phyloP scores from a whole-genome alignment of 2,113 vertebrate species.

The Rhinichthys klamathensis region DNA sequence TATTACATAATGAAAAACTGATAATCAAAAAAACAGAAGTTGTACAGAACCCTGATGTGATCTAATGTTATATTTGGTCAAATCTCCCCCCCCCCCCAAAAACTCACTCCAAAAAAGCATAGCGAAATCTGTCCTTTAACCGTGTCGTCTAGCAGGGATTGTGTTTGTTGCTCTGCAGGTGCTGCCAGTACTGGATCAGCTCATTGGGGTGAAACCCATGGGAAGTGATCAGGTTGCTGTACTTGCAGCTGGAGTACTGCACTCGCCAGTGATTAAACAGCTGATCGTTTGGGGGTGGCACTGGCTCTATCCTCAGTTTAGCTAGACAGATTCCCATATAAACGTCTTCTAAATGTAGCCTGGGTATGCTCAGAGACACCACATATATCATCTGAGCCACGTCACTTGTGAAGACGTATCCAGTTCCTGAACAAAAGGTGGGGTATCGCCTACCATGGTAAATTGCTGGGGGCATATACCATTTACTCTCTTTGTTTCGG shows the following conservation, averaged over 20 bases:
- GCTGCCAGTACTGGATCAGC: constrained; percentile 94
- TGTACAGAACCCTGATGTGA: not conserved
- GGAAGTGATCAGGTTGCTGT: constrained; percentile 96
- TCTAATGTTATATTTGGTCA: not conserved
- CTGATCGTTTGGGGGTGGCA: constrained; percentile 88
- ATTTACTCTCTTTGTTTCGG: constrained; percentile 93
- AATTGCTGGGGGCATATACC: constrained; percentile 93
- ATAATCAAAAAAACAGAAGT: not conserved
- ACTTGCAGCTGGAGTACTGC: constrained; percentile 97
- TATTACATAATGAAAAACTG: not conserved
- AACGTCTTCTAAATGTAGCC: constrained; percentile 93
- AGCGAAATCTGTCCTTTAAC: not conserved
- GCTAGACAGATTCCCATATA: constrained; percentile 94
- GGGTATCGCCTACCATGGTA: constrained; percentile 91
- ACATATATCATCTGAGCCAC: constrained; percentile 89
- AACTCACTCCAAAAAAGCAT: not conserved
- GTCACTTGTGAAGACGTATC: constrained; percentile 95
- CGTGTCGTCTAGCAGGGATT: constrained; percentile 76
- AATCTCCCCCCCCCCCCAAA: not conserved
- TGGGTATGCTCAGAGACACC: constrained; percentile 83
- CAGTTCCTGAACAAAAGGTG: constrained; percentile 96
- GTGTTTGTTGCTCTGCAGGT: constrained; percentile 93
- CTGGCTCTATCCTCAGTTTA: constrained; percentile 87
- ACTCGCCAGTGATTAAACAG: constrained; percentile 98
- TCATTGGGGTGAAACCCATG: constrained; percentile 94